Base-by-base conservation (phyloP, 2,888 invertebrate genomes). In the Eutolmus rufibarbis region DNA sequence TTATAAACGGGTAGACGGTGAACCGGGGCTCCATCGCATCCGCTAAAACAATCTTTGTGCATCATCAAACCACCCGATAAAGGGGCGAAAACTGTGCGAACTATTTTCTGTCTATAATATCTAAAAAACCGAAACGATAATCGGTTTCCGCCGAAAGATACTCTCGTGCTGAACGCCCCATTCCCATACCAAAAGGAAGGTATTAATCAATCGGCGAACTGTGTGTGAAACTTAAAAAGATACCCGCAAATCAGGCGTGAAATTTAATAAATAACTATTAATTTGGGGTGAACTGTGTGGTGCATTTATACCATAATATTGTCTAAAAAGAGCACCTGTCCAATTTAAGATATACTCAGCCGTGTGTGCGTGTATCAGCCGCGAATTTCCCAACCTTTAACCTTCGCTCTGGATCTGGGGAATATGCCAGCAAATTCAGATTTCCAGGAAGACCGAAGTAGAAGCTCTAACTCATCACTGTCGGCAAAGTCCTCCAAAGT, bases 361-460 rank as follows among this genome's bases (percentile, higher is more conserved):
- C 37, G 28, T 28, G 76, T 12, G 76, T 37, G 78, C 40, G 78
- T 46, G 78, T 78, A 9, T 19, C 12, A 46, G 43, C 19, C 43
- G 81, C 28, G 51, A 46, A 78, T 51, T 81, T 56, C 34, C 81
- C 34, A 56, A 81, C 28, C n/a, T 51, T 5, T 31, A 81, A 81
- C 51, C 28, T 81, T 56, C 51, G 28, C 56, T 66, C 34, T 79
- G 86, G 56, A n/a, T 51, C 66, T 34, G 78, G 56, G 79, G 66
- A 86, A 40, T 66, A 86, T 86, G 86, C 86, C 86, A 86, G 86
- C 86, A 51, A 86, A 86, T 66, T 86, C 86, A 40, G 86, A 86
- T 40, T 86, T 78, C 43, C 86, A 86, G 57, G 86, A 86, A 86
- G 86, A 86, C 86, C 57, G 86, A 78, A 86, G 86, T 43, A 78